Evolutionary conservation across 2,113 vertebrate genomes (phyloP), one percentile per base, ranked within the genome.

Genomic region (Mus pahari): DNA sequence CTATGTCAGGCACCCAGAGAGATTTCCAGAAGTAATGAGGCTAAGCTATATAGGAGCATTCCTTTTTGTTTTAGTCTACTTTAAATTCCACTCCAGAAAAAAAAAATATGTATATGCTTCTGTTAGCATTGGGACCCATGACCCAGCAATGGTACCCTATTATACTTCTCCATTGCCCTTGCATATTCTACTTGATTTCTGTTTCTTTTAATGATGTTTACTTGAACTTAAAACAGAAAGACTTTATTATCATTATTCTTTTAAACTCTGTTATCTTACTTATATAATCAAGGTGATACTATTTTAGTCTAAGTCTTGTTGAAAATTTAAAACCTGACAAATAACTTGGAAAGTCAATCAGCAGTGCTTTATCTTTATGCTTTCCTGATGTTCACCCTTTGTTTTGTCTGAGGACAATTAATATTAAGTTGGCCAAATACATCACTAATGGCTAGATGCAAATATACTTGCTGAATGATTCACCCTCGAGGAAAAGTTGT

Each of bases 171-270:
- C 70, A 90, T 83, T 93, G 87, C 70, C 79, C 91, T 19, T 53
- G 45, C 36, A 79, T 62, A 88, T 45, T 91, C 42, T 33, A 75
- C 36, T 94, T 89, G 48, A 20, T 94, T 96, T 93, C 22, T 92
- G 58, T 2, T 91, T 84, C 42, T 90, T 88, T 96, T 92, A 97
- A 95, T 90, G n/a, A 83, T 95, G 64, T 96, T 97, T 96, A 96
- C 78, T 91, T 94, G 39, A 97, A 95, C 53, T 89, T 87, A 87
- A 91, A 89, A 87, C 68, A 89, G 70, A 93, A 96, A 87, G 22
- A 19, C 10, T 53, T 84, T 88, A 53, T 84, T 55, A 20, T 28
- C 70, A 88, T 96, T 50, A 87, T 94, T 78, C 94, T 84, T 95
- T 96, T 94, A 93, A 92, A 88, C 13, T 95, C 79, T 92, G 4